Evolutionary conservation across 2,797 vertebrate species (phyloP), one percentile per base, ranked within the genome.

Genomic region (Cynopterus sphinx): DNA sequence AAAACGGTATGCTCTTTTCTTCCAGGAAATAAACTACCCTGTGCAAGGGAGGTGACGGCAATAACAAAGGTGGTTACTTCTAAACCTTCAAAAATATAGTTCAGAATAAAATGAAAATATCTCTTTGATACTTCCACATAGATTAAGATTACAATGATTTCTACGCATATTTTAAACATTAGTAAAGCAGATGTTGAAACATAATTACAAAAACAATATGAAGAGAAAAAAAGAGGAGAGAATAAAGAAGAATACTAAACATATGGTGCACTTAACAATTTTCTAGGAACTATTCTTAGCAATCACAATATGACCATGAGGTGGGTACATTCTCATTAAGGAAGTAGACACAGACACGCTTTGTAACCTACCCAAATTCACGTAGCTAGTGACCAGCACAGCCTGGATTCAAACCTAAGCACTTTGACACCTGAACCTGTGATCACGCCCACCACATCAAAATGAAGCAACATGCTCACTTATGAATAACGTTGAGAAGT

Each of bases 401-500:
- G 13, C 17, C 71, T 2, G 2, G 77, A 43, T 31, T 63, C 57
- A 63, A 39, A 83, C 22, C 19, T 4, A 22, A 49, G 8, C 8
- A 6, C 26, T 17, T 24, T 10, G 33, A 43, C n/a, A 1, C 43
- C 13, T 7, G 28, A 91, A 24, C 2, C 51, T 26, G 3, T 1
- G n/a, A 28, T 17, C 41, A 21, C 10, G 3, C 16, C 17, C 0
- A 0, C 24, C 28, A 16, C 4, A 2, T 51, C 2, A 4, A 5
- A 70, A 17, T 10, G 21, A 70, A 49, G 63, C 53, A 19, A 33
- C 7, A 26, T 13, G 19, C 22, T 61, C 55, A 57, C n/a, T 9
- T 24, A 41, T 2, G 0, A 15, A 22, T 49, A 28, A 28, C 21
- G 26, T 53, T 41, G 31, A 73, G 51, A 74, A 22, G 7, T 17